These are phyloP conservation scores for Caenorhabditis sp. DNA, from an alignment of 2,888 invertebrate species.

Conservation along the genomic window DNA sequence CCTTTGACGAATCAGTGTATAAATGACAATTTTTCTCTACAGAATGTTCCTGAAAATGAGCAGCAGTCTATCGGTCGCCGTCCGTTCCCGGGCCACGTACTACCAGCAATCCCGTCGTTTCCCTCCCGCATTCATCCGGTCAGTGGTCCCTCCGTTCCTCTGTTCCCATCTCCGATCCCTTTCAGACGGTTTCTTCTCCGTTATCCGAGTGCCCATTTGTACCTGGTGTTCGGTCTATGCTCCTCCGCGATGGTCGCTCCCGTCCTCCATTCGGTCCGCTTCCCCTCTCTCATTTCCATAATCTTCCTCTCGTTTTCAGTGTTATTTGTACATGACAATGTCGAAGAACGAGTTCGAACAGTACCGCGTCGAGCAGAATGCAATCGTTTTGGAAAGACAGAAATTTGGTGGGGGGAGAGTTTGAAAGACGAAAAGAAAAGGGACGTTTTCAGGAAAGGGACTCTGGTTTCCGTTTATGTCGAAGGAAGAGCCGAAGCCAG, in stretches of 20 bases:
- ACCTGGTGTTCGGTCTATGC: conserved; percentile 62
- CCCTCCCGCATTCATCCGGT: conserved; percentile 66
- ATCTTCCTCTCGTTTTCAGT: conserved; percentile 37
- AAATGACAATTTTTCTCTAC: background rate
- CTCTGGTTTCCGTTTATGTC: conserved; percentile 68
- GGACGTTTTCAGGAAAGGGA: conserved; percentile 61
- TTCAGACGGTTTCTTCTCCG: conserved; percentile 65
- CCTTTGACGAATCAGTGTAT: too few species aligned
- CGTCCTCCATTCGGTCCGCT: conserved; percentile 58
- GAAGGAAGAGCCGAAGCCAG: conserved; percentile 29
- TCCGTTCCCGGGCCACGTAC: conserved; percentile 61
- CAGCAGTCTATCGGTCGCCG: conserved; percentile 1
- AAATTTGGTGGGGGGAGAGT: conserved; percentile 63
- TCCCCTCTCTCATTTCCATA: background rate
- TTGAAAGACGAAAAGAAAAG: background rate
- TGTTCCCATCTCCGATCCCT: too few species aligned
- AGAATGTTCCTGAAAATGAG: conserved; percentile 32
- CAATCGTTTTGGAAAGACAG: conserved; percentile 64
- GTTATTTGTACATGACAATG: conserved; percentile 62
- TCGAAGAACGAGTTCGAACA: conserved; percentile 62
- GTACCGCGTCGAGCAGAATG: conserved; percentile 62
- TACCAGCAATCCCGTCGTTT: conserved; percentile 61
- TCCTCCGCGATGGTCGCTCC: conserved; percentile 67
- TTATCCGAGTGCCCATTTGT: conserved; percentile 66
- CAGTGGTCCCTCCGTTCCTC: background rate